Percentiles rank a stretch among this genome's conserved stretches.
These are phyloP conservation scores for Alviniconcha marisindica DNA, from an alignment of 1,140 invertebrate genomes.

Conservation along the genomic window DNA sequence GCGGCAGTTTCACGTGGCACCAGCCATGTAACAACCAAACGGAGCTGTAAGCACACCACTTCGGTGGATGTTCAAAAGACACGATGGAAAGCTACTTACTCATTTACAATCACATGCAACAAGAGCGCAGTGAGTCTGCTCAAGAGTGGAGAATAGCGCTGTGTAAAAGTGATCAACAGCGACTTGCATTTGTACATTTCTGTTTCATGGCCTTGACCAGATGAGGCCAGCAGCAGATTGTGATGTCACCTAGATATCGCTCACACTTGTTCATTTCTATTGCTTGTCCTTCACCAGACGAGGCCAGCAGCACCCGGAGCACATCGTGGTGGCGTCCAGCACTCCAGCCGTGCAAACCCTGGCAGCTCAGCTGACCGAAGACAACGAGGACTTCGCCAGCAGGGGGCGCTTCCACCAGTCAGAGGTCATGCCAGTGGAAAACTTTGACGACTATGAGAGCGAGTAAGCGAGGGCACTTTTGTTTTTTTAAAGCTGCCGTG, in stretches of 20 bases:
- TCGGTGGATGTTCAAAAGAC: no score
- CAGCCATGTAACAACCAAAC: no score
- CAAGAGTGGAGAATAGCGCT: no score
- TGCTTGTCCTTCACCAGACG: not conserved
- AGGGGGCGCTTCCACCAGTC: conserved; percentile 93
- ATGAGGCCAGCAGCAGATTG: not conserved
- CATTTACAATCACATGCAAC: no score
- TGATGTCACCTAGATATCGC: no score
- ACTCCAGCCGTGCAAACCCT: conserved; percentile 88
- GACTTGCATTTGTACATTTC: conserved; percentile 24
- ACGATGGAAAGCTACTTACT: no score
- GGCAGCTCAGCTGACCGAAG: conserved; percentile 92
- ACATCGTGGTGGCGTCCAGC: conserved; percentile 91
- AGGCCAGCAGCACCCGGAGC: conserved; percentile 78
- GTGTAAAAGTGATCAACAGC: no score
- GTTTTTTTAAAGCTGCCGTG: no score
- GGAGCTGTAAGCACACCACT: no score
- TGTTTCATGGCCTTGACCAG: not conserved
- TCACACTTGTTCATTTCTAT: not conserved
- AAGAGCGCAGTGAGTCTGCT: no score
- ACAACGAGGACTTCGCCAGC: conserved; percentile 95
- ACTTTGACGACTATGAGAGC: conserved; percentile 73
- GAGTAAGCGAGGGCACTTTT: conserved; percentile 33
- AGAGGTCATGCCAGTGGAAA: conserved; percentile 72
- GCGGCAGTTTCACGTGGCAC: no score